These are phyloP conservation scores for honey bee (Apis mellifera) DNA, from an alignment of 1,140 invertebrate species.

Conservation along the genomic window Amel_HAv3.1 CM009938.2:3494501-3495000, in stretches of 20 bases:
- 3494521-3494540: conserved; percentile 1
- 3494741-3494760: conserved; percentile 3
- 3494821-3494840: not conserved
- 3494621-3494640: not conserved
- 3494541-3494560: conserved; percentile 41
- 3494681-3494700: conserved; percentile 7
- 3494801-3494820: not conserved
- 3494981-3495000: not conserved
- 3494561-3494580: conserved; percentile 22
- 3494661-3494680: not conserved
- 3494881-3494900: not conserved
- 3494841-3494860: conserved; percentile 15
- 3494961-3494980: not conserved
- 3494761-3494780: conserved; percentile 35
- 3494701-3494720: conserved; percentile 15
- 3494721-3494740: conserved; percentile 3
- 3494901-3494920: not conserved
- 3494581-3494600: not conserved
- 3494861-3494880: conserved; percentile 1
- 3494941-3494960: not conserved
- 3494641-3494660: conserved; percentile 25
- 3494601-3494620: not conserved
- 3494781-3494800: not conserved
- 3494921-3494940: not conserved
- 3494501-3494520: conserved; percentile 24